A percentile compares a stretch with the other conserved stretches of the same genome.
phyloP scores from a whole-genome alignment of 2,888 invertebrate genomes.

The Cerastis leucographa region DNA sequence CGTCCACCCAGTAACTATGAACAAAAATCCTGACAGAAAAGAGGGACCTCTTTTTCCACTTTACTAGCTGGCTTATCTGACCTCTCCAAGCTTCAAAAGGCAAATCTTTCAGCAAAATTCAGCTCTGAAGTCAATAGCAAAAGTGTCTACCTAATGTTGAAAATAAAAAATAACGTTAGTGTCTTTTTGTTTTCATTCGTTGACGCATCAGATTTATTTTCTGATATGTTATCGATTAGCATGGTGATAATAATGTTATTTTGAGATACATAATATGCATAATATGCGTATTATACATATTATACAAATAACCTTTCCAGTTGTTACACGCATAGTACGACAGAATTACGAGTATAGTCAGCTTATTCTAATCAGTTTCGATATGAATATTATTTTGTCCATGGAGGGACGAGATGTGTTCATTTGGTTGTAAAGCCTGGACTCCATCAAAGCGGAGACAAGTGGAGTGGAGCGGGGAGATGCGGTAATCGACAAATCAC shows the following conservation, averaged over 20 bases:
- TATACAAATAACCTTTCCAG: slow-evolving; percentile 4
- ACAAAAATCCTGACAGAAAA: too few species aligned
- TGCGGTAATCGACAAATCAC: neutral
- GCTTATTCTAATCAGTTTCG: neutral
- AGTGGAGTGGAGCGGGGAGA: neutral
- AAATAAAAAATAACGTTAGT: neutral
- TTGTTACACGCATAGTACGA: neutral
- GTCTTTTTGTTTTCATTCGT: neutral
- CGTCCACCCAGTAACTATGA: too few species aligned
- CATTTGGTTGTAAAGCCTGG: neutral
- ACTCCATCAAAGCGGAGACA: neutral
- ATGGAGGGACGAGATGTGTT: neutral
- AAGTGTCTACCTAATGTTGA: neutral
- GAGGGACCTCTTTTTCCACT: neutral
- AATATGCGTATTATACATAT: neutral
- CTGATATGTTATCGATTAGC: slow-evolving; percentile 29
- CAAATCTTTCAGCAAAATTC: neutral
- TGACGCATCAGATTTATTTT: slow-evolving; percentile 21
- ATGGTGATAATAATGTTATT: slow-evolving; percentile 25
- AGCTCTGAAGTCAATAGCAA: neutral
- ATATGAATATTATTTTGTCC: neutral
- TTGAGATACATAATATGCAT: neutral
- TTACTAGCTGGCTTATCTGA: neutral
- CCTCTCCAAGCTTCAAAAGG: neutral
- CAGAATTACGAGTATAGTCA: neutral